A percentile compares a stretch with the other conserved stretches of the same genome.
Evolutionary conservation across 2,113 vertebrate species (phyloP).

Genomic region (Ameiurus melas): DNA sequence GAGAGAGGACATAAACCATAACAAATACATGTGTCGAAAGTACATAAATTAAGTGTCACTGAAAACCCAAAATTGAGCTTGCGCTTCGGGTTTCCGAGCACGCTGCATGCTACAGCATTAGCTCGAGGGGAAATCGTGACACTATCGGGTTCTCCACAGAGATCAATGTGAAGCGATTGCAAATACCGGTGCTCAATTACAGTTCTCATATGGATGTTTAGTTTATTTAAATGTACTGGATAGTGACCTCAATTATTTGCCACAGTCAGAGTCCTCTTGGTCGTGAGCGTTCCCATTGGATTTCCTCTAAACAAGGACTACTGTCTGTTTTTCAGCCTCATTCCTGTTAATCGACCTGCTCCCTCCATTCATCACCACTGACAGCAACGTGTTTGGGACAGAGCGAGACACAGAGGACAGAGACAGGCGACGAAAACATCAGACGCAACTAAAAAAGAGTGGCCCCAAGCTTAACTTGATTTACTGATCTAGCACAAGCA

Average conservation of each 20-base stretch:
- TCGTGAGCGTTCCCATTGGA: conserved; percentile 20
- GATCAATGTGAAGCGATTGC: conserved; percentile 17
- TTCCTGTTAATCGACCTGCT: conserved; percentile 45
- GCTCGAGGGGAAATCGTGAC: too few species aligned
- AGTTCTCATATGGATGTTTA: conserved; percentile 21
- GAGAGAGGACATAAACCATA: too few species aligned
- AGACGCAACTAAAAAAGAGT: background rate
- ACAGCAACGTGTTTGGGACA: conserved; percentile 33
- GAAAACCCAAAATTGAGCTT: too few species aligned
- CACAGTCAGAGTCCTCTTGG: conserved; percentile 1
- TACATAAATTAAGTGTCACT: too few species aligned
- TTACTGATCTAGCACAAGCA: background rate
- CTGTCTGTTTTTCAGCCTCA: conserved; percentile 33
- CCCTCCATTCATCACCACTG: conserved; percentile 46
- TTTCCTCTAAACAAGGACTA: conserved; percentile 19
- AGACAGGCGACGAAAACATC: background rate
- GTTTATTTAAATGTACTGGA: conserved; percentile 24
- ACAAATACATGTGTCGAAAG: too few species aligned
- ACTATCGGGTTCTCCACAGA: background rate
- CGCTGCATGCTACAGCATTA: too few species aligned
- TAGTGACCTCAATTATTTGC: background rate
- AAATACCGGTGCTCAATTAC: conserved; percentile 13
- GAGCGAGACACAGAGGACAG: conserved; percentile 17
- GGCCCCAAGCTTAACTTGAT: background rate
- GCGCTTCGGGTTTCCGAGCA: too few species aligned